Conservation (phyloP, 2,113 vertebrate species). For the Crotalus tigris region DNA sequence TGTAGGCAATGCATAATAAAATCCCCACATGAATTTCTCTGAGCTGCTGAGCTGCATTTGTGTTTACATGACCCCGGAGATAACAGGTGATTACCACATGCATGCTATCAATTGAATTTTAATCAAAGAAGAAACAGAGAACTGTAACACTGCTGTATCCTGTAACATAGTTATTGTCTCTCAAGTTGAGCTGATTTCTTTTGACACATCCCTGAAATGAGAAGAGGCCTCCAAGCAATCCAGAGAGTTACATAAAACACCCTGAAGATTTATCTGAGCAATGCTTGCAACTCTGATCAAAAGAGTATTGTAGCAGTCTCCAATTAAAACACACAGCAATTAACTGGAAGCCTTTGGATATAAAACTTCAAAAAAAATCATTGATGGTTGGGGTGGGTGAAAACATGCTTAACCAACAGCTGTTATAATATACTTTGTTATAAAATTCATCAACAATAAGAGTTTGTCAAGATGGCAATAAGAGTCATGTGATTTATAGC, state of each 20-base stretch:
- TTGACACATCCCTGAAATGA: neutral
- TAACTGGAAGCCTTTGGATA: constrained; percentile 54
- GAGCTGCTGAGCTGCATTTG: neutral
- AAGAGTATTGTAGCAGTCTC: constrained; percentile 24
- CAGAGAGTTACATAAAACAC: constrained; percentile 12
- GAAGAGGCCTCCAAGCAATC: neutral
- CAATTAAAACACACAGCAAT: constrained; percentile 48
- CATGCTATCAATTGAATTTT: neutral
- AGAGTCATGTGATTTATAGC: constrained; percentile 30
- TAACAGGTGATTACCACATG: neutral
- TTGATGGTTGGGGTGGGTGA: constrained; percentile 2
- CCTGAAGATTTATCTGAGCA: constrained; percentile 39
- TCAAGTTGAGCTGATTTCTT: neutral
- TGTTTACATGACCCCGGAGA: neutral
- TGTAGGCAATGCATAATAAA: neutral
- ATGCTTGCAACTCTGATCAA: constrained; percentile 49
- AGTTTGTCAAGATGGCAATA: constrained; percentile 40
- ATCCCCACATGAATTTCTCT: neutral
- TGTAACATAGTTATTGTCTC: neutral
- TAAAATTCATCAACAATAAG: constrained; percentile 28
- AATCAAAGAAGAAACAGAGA: neutral
- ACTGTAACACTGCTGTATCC: neutral
- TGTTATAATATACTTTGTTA: constrained; percentile 38
- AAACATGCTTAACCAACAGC: constrained; percentile 23
- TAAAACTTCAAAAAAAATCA: constrained; percentile 57